Conservation (phyloP, 2,888 invertebrate genomes). For the Hypercompe scribonia region DNA sequence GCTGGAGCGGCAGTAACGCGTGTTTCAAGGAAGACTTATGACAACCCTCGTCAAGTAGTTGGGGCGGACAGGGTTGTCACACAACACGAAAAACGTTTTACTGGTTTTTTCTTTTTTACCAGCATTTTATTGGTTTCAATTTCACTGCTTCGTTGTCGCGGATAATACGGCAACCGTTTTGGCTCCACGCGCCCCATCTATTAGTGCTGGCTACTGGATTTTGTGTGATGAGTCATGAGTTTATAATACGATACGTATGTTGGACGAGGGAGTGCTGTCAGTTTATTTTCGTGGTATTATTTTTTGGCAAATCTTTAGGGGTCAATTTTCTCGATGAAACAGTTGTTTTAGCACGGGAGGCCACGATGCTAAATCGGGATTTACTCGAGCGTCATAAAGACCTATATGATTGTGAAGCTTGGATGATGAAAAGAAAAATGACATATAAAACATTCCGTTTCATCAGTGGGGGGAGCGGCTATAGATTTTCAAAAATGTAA, state of each 20-base stretch:
- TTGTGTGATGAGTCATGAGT: slow-evolving; percentile 65
- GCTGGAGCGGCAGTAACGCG: slow-evolving; percentile 38
- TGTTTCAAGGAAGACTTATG: slow-evolving; percentile 80
- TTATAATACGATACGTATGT: slow-evolving; percentile 48
- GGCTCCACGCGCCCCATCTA: slow-evolving; percentile 52
- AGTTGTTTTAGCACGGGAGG: too few relatives aligned
- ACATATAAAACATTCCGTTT: too few relatives aligned
- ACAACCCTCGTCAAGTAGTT: slow-evolving; percentile 80
- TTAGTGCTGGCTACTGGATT: slow-evolving; percentile 61
- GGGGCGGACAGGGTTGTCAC: slow-evolving; percentile 59
- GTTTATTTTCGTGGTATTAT: slow-evolving; percentile 25
- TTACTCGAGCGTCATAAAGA: too few relatives aligned
- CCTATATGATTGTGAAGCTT: too few relatives aligned
- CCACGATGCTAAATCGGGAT: too few relatives aligned
- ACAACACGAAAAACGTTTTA: slow-evolving; percentile 82
- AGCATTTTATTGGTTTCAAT: slow-evolving; percentile 85
- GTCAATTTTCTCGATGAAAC: not conserved
- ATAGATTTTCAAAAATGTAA: too few relatives aligned
- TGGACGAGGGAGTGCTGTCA: slow-evolving; percentile 37
- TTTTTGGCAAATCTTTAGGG: not conserved
- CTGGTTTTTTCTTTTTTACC: too few relatives aligned
- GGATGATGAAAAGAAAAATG: too few relatives aligned
- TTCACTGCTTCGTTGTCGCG: slow-evolving; percentile 76
- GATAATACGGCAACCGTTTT: slow-evolving; percentile 65
- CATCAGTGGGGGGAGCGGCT: too few relatives aligned